These are phyloP conservation scores for Uropetala carovei DNA, from an alignment of 2,888 invertebrate genomes.

Conservation along the genomic window DNA sequence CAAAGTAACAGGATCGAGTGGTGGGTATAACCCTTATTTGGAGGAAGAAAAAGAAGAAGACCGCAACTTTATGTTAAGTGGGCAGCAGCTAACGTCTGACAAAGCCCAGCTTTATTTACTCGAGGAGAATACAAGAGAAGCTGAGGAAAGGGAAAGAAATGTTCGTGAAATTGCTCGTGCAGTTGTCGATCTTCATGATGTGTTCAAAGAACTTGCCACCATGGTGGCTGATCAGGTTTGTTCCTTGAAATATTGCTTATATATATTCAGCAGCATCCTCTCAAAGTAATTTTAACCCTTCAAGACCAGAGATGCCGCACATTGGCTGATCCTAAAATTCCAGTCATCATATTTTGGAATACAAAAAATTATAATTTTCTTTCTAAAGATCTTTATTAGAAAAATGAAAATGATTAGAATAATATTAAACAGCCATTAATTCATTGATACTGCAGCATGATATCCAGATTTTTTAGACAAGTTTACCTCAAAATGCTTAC, in stretches of 20 bases:
- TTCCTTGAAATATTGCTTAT: background rate
- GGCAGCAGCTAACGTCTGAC: conserved; percentile 19
- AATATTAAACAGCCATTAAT: too few species aligned
- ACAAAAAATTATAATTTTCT: too few species aligned
- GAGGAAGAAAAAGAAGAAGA: conserved; percentile 31
- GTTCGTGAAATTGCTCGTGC: conserved; percentile 94
- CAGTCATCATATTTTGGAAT: too few species aligned
- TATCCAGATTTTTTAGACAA: too few species aligned
- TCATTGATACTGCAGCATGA: too few species aligned
- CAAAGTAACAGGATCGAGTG: background rate
- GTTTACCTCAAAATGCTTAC: too few species aligned
- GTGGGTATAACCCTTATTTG: conserved; percentile 41
- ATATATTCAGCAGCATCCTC: background rate
- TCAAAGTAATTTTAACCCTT: too few species aligned
- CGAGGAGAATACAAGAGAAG: conserved; percentile 85
- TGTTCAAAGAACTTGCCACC: conserved; percentile 86
- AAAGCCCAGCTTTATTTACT: conserved; percentile 83
- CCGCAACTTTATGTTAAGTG: conserved; percentile 48
- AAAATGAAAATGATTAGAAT: too few species aligned
- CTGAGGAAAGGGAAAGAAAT: conserved; percentile 87
- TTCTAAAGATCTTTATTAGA: too few species aligned
- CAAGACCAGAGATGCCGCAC: too few species aligned
- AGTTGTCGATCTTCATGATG: conserved; percentile 94
- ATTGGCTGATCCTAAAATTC: too few species aligned
- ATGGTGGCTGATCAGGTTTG: conserved; percentile 81